These are phyloP conservation scores for Dermatophagoides farinae DNA, from an alignment of 1,140 invertebrate species.

Conservation along the genomic window DNA sequence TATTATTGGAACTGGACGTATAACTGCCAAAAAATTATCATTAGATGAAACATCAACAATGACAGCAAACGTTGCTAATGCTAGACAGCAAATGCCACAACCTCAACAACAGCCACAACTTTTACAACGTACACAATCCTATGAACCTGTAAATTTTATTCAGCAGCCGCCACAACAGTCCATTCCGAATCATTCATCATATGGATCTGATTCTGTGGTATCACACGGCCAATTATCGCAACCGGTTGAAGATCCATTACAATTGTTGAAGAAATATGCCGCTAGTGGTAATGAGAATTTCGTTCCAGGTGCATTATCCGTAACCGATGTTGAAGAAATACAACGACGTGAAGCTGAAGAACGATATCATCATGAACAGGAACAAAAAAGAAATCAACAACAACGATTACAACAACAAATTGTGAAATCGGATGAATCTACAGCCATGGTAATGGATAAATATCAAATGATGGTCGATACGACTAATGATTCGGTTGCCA, in stretches of 20 bases:
- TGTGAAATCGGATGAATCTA: no score
- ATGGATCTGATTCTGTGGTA: not conserved
- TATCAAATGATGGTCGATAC: constrained; percentile 20
- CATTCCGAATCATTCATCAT: not conserved
- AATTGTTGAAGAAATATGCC: not conserved
- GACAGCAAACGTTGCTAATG: not conserved
- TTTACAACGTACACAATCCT: constrained; percentile 19
- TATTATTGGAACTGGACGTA: no score
- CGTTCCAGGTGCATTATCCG: constrained; percentile 11
- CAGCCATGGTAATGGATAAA: no score
- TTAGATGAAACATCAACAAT: not conserved
- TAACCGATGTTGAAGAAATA: constrained; percentile 25
- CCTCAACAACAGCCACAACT: constrained; percentile 16
- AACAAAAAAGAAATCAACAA: constrained; percentile 20
- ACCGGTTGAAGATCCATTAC: not conserved
- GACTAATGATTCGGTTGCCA: constrained; percentile 6
- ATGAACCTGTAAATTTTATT: constrained; percentile 13
- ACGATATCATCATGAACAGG: constrained; percentile 15
- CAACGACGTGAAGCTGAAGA: constrained; percentile 24
- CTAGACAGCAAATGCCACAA: not conserved
- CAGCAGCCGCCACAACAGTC: not conserved
- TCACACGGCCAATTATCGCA: not conserved
- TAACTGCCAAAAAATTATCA: no score
- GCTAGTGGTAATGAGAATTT: constrained; percentile 8
- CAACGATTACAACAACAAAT: no score